Base-by-base conservation (phyloP, 2,888 invertebrate species). In the Caenorhabditis sinica region DNA sequence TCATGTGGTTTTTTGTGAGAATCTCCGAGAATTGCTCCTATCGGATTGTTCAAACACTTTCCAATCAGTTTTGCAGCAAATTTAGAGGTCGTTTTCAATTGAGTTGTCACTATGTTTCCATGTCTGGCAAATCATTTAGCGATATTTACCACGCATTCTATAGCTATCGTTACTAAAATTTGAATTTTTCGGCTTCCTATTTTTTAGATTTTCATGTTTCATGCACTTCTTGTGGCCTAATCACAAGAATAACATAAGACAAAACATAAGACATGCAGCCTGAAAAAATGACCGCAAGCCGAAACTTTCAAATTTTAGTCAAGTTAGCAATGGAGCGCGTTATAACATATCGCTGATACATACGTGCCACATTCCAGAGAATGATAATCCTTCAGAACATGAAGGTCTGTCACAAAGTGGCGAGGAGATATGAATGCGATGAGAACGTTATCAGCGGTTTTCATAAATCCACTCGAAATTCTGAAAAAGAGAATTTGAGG, bases 21-120 rank as follows among this genome's bases (percentile, higher is more conserved):
- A 53, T 53, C 53, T 11, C 20, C 53, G 8, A 53, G 13, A 23
- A 53, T 25, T n/a, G n/a, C 23, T 20, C 53, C 53, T 5, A 15
- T 45, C 15, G 45, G 45, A 6, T 53, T n/a, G 2, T 53, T 53
- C 8, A 23, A 1, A 25, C 53, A 53, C 23, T 23, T 13, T 53
- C 53, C 53, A 25, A 53, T 25, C 20, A 53, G 9, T 53, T 53
- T 53, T 23, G 53, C 53, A 53, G 53, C 6, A 25, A 53, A 53
- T 8, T 53, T 53, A 8, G 6, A 20, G 20, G 8, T 23, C 11
- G 25, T 11, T 6, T 53, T 25, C n/a, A 25, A 23, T 17, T n/a
- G n/a, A 13, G 2, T 4, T 2, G 53, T 23, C 23, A 53, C 53
- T 11, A 20, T 53, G 23, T 53, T 23, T 9, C 25, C 53, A 25